Evolutionary conservation across 2,888 invertebrate species (phyloP).

Genomic region (Spialia ferax): DNA sequence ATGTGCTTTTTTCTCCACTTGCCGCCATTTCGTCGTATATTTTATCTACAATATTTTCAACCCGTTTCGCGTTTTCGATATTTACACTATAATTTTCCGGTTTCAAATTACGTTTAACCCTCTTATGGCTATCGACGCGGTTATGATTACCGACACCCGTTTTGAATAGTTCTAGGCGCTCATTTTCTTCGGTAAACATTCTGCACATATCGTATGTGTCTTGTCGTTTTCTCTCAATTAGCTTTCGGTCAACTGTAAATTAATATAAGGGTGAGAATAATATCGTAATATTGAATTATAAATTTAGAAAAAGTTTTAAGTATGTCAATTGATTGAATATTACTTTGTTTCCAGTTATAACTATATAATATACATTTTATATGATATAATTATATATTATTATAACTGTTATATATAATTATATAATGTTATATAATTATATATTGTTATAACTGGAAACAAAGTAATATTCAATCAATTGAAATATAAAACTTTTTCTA

Average conservation of each 20-base stretch:
- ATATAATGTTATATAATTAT: too few species aligned
- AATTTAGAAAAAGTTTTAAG: too few species aligned
- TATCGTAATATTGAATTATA: too few species aligned
- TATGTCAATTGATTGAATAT: too few species aligned
- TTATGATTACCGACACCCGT: conserved; percentile 38
- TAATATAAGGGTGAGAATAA: too few species aligned
- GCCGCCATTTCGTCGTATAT: conserved; percentile 67
- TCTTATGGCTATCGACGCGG: conserved; percentile 31
- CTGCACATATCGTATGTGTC: conserved; percentile 75
- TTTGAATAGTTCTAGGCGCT: conserved; percentile 44
- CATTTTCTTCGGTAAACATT: conserved; percentile 66
- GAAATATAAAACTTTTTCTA: background rate
- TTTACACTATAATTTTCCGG: conserved; percentile 50
- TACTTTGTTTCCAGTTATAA: too few species aligned
- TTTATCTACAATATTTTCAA: conserved; percentile 71
- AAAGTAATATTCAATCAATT: too few species aligned
- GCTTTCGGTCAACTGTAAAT: conserved; percentile 60
- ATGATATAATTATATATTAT: too few species aligned
- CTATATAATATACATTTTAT: too few species aligned
- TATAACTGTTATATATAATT: too few species aligned
- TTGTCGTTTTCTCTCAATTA: conserved; percentile 69
- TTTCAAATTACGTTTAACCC: conserved; percentile 52
- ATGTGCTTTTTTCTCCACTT: conserved; percentile 56
- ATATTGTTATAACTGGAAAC: too few species aligned
- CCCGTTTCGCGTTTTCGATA: conserved; percentile 54